Conservation (phyloP, 2,113 vertebrate genomes). For the Xyrauchen texanus region DNA sequence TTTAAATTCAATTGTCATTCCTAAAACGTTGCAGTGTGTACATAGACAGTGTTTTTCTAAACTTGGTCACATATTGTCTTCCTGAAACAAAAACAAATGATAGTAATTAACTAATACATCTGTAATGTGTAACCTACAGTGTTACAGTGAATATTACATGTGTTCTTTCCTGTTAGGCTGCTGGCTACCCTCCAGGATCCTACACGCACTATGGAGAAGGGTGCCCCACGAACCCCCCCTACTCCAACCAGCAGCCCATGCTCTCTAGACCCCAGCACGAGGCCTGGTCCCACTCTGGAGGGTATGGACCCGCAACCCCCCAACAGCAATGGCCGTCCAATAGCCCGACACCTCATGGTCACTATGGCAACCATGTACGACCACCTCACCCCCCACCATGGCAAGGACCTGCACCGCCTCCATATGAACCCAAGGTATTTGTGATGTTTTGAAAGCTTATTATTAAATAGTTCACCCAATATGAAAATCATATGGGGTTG, state of each 20-base stretch:
- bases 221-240: constrained; percentile 67
- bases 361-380: constrained; percentile 71
- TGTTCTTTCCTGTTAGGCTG: constrained; percentile 57
- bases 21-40: too few relatives aligned
- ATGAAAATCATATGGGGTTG: too few relatives aligned
- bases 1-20: too few relatives aligned
- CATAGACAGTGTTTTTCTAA: too few relatives aligned
- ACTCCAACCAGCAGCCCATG: constrained; percentile 69
- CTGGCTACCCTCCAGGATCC: constrained; percentile 69
- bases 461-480: too few relatives aligned
- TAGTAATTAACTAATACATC: too few relatives aligned
- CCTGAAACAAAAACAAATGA: too few relatives aligned
- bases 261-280: constrained; percentile 69
- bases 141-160: too few relatives aligned
- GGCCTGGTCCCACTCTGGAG: constrained; percentile 69
- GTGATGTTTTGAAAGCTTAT: too few relatives aligned
- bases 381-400: constrained; percentile 75
- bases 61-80: too few relatives aligned
- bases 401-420: constrained; percentile 75
- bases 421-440: constrained; percentile 75
- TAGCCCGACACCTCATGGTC: constrained; percentile 62
- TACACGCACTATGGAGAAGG: constrained; percentile 74
- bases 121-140: too few relatives aligned
- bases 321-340: constrained; percentile 74
- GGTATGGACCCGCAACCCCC: constrained; percentile 63